phyloP scores from a whole-genome alignment of 2,113 vertebrate genomes.

The Takifugu flavidus region DNA sequence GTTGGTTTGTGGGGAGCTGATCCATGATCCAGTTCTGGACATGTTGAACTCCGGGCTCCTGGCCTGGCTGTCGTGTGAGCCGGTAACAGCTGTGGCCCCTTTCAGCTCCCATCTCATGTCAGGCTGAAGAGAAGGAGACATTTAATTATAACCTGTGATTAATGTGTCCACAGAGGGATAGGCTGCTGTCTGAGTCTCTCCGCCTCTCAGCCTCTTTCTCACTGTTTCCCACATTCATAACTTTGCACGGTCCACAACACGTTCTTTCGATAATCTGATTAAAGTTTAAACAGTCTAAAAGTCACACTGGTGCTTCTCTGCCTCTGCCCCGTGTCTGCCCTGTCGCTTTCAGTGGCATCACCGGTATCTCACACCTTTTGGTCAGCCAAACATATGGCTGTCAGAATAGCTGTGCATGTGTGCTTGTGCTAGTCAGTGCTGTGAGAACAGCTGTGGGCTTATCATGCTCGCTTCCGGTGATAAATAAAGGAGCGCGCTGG shows the following conservation, averaged over 20 bases:
- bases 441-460: conserved; percentile 53
- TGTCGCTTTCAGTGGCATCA: conserved; percentile 21
- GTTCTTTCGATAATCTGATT: background rate
- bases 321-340: conserved; percentile 2
- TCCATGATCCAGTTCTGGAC: too few species aligned
- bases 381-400: conserved; percentile 45
- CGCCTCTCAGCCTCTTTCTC: conserved; percentile 11
- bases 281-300: conserved; percentile 28
- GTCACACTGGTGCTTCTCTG: conserved; percentile 14
- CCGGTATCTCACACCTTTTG: conserved; percentile 40
- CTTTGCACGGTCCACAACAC: background rate
- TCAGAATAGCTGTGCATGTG: conserved; percentile 18
- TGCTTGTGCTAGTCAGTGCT: conserved; percentile 6
- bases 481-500: conserved; percentile 48
- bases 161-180: conserved; percentile 40
- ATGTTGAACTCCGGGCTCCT: conserved; percentile 4
- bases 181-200: conserved; percentile 25
- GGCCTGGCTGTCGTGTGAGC: conserved; percentile 11
- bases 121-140: conserved; percentile 46
- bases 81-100: conserved; percentile 25
- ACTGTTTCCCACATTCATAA: background rate
- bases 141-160: conserved; percentile 63
- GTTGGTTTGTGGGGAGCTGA: too few species aligned
- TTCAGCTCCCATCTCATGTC: conserved; percentile 39
- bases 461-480: conserved; percentile 41